These are phyloP conservation scores for Cantharis flavilabris DNA, from an alignment of 2,888 invertebrate genomes.

Conservation along the genomic window DNA sequence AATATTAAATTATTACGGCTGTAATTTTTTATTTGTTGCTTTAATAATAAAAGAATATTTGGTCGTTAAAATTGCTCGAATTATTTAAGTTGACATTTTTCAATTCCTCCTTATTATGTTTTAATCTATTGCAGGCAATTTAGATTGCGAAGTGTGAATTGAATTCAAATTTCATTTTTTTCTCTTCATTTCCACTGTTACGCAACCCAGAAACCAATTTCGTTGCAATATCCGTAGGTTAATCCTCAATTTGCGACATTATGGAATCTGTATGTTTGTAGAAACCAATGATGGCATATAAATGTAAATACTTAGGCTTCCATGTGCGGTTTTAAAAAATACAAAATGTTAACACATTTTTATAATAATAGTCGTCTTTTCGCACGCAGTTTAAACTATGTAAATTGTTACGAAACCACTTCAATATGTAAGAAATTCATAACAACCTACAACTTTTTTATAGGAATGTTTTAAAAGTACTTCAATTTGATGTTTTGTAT, in stretches of 20 bases:
- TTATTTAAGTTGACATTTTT: not conserved
- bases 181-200: constrained; percentile 20
- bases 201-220: constrained; percentile 25
- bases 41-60: not conserved
- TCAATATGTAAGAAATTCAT: not conserved
- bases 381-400: not conserved
- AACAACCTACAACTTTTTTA: not conserved
- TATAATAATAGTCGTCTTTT: not conserved
- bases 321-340: not conserved
- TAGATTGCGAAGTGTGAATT: constrained; percentile 5
- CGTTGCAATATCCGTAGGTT: constrained; percentile 22
- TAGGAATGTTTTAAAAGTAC: not conserved
- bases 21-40: not conserved
- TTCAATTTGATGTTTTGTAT: constrained; percentile 1
- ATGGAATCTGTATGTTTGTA: not conserved
- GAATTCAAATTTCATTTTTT: constrained; percentile 18
- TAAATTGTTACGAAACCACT: not conserved
- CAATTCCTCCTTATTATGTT: not conserved
- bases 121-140: not conserved
- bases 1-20: not conserved
- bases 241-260: constrained; percentile 26
- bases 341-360: not conserved
- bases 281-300: not conserved
- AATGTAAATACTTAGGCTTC: not conserved
- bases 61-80: not conserved